Conservation (phyloP, 2,797 vertebrate genomes). For the Squalus acanthias region DNA sequence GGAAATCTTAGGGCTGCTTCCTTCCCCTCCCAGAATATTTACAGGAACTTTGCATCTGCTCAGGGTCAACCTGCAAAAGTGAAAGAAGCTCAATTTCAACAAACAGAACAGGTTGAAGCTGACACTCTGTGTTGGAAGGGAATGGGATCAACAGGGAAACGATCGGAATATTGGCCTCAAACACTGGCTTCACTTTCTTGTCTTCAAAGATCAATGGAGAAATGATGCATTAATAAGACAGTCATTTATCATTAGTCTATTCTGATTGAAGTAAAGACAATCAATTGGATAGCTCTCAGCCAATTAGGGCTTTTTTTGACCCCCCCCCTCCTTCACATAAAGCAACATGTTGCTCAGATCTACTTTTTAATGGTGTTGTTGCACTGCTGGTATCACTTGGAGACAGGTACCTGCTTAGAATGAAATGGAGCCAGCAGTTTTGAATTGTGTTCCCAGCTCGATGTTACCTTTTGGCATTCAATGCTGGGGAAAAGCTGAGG, state of each 20-base stretch:
- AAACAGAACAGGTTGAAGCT: background rate
- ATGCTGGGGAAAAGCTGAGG: background rate
- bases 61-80: background rate
- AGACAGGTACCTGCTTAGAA: background rate
- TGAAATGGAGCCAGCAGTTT: background rate
- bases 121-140: background rate
- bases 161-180: background rate
- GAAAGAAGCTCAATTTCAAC: background rate
- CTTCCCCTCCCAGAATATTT: background rate
- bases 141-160: background rate
- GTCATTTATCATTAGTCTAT: slow-evolving; percentile 30
- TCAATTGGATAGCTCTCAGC: background rate
- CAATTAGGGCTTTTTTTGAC: background rate
- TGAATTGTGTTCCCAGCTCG: background rate
- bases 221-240: slow-evolving; percentile 34
- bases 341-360: background rate
- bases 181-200: slow-evolving; percentile 18
- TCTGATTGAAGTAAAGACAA: slow-evolving; percentile 27
- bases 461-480: background rate
- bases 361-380: background rate
- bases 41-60: background rate
- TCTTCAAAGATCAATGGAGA: slow-evolving; percentile 29
- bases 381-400: background rate
- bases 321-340: background rate
- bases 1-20: background rate